phyloP scores from a whole-genome alignment of 1,140 invertebrate genomes.

The Lepidostoma basale region DNA sequence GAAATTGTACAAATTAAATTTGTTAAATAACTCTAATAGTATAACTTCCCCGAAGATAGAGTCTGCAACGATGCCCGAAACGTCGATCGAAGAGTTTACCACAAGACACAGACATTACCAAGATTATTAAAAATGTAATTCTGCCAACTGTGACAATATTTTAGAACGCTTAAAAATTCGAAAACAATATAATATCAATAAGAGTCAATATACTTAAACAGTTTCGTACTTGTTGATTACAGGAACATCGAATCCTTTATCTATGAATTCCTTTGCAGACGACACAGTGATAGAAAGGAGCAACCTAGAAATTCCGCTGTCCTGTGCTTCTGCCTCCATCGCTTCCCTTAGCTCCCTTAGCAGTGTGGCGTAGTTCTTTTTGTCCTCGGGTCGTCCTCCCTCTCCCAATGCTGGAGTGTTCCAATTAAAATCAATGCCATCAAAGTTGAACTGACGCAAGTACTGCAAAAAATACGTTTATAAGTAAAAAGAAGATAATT shows the following conservation, averaged over 20 bases:
- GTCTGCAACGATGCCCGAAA: too few relatives aligned
- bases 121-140: too few relatives aligned
- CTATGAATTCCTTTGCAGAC: not conserved
- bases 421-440: conserved; percentile 96
- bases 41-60: too few relatives aligned
- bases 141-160: too few relatives aligned
- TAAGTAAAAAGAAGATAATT: too few relatives aligned
- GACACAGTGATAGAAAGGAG: conserved; percentile 57
- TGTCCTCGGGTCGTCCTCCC: not conserved
- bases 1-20: too few relatives aligned
- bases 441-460: conserved; percentile 88
- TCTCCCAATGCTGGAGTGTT: conserved; percentile 86
- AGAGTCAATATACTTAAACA: too few relatives aligned
- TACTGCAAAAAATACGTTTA: conserved; percentile 67
- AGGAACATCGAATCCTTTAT: not conserved
- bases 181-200: too few relatives aligned
- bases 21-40: too few relatives aligned
- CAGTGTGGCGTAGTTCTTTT: not conserved
- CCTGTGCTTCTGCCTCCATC: not conserved
- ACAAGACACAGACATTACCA: too few relatives aligned
- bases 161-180: too few relatives aligned
- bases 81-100: too few relatives aligned
- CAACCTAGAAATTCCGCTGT: not conserved
- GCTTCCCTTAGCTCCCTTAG: not conserved
- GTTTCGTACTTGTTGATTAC: not conserved